Evolutionary conservation across 2,113 vertebrate species (phyloP).

Genomic region (Rhabdornis inornatus): DNA sequence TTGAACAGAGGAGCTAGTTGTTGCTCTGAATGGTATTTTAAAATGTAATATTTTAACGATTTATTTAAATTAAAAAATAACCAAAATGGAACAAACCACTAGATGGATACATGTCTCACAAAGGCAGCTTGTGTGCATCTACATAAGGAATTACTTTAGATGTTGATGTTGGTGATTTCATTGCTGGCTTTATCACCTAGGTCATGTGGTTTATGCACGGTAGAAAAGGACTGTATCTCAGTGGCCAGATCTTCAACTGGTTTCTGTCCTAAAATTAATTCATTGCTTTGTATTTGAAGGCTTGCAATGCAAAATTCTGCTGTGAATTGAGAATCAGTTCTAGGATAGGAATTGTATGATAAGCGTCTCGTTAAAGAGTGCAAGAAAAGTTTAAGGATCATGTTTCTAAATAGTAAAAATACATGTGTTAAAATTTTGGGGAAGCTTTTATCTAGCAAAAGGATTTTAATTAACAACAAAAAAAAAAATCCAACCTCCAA

Average conservation of each 20-base stretch:
- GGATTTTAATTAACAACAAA: background rate
- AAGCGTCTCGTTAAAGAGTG: background rate
- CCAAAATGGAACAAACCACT: background rate
- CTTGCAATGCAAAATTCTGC: background rate
- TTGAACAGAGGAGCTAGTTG: background rate
- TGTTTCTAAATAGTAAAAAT: background rate
- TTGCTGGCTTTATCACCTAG: background rate
- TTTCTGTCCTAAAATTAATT: background rate
- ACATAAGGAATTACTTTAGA: background rate
- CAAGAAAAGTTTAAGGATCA: background rate
- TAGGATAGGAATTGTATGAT: rapidly evolving
- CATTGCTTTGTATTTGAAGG: background rate
- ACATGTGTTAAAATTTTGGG: background rate
- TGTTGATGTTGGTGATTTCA: rapidly evolving
- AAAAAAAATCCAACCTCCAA: background rate
- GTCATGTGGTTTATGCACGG: background rate
- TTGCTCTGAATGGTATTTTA: background rate
- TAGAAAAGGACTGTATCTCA: background rate
- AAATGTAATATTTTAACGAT: background rate
- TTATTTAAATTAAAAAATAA: background rate
- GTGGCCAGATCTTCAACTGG: background rate
- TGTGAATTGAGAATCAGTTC: background rate
- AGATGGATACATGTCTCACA: background rate
- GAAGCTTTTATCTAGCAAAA: background rate
- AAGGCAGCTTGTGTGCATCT: background rate